phyloP scores from a whole-genome alignment of 2,888 invertebrate genomes.

The Octodonta nipae region DNA sequence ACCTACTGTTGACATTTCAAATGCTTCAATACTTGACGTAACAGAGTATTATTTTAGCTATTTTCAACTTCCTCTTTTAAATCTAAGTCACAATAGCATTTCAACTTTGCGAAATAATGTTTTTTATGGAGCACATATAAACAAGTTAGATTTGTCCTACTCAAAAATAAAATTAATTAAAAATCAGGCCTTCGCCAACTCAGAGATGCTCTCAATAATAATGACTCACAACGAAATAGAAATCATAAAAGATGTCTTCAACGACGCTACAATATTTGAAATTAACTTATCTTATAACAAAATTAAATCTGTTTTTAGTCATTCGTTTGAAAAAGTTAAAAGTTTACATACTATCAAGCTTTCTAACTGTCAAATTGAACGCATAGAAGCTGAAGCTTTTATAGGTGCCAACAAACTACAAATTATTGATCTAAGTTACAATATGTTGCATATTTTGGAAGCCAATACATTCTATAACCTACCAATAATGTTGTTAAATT shows the following conservation, averaged over 20 bases:
- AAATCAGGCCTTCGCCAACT: conserved; percentile 3
- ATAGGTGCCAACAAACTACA: neutral
- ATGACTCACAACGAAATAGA: conserved; percentile 6
- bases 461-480: conserved; percentile 4
- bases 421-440: conserved; percentile 6
- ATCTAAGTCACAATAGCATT: conserved; percentile 8
- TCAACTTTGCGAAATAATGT: conserved; percentile 1
- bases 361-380: conserved; percentile 6
- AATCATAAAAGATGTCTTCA: conserved; percentile 3
- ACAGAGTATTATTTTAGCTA: conserved; percentile 4
- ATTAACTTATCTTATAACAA: conserved; percentile 8
- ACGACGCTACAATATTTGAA: neutral
- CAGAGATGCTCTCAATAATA: neutral
- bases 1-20: conserved; percentile 7
- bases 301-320: conserved; percentile 3
- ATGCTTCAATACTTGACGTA: conserved; percentile 8
- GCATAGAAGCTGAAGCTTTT: conserved; percentile 8
- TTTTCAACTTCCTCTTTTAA: neutral
- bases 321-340: conserved; percentile 4
- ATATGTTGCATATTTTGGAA: conserved; percentile 1
- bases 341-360: conserved; percentile 3
- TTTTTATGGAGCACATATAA: conserved; percentile 3
- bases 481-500: neutral
- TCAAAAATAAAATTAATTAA: conserved; percentile 4
- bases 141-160: conserved; percentile 6